Base-by-base conservation (phyloP, 2,888 invertebrate species). In the Rosalia funebris region DNA sequence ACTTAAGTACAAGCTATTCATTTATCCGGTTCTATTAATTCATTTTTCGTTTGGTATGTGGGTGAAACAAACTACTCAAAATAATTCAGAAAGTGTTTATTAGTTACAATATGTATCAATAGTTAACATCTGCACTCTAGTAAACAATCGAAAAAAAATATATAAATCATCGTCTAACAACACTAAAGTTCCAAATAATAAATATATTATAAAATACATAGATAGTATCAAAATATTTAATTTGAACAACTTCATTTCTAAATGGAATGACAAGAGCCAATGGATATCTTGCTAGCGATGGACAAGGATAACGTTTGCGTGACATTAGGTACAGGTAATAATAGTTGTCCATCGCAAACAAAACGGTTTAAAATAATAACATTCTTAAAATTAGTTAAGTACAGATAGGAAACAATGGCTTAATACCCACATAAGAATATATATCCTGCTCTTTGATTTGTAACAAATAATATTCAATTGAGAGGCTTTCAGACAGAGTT, bases 111-210 rank as follows among this genome's bases (percentile, higher is more conserved):
- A 75, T 72, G 71, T 72, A 74, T 66, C 74, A 76, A 74, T 74
- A 76, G 75, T 76, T 74, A 75, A 72, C 73, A 75, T 72, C 75
- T 76, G 75, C 76, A 76, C 76, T 75, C 76, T 66, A 64, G 60
- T 68, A 66, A 68, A 65, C 66, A 71, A 68, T 56, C 64, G 47
- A 69, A 70, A 69, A 65, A 59, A 63, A 61, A 59, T 53, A 36
- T 19, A 56, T 46, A 42, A 62, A 65, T 47, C 47, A 62, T 58
- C 52, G 53, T 45, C 50, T 39, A 41, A 47, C 46, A 62, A 36
- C 54, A 39, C 45, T 53, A 56, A 57, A 58, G 46, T 39, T 53
- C 36, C 17, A 44, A 57, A 58, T 42, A 57, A 58, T 69, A 57
- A 70, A 59, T 36, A 65, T 65, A 61, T 57, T 71, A 72, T 66